phyloP scores from a whole-genome alignment of 1,140 invertebrate species.

The Macrosteles quadrilineatus region DNA sequence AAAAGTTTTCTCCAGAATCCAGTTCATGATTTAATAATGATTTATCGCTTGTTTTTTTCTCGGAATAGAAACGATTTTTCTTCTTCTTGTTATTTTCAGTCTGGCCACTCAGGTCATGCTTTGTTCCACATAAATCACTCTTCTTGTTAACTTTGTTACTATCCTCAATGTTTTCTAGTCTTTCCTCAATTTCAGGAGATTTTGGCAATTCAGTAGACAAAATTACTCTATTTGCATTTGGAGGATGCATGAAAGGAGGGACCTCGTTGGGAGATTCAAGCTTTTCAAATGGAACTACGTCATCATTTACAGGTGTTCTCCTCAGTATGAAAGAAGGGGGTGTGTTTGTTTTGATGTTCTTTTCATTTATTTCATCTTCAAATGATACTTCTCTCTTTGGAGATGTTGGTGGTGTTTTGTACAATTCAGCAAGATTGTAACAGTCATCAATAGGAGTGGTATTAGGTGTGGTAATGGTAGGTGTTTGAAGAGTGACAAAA shows the following conservation, averaged over 20 bases:
- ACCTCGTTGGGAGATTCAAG: constrained; percentile 3
- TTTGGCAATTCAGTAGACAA: background rate
- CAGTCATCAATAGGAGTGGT: background rate
- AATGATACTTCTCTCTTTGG: too few species aligned
- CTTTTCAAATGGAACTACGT: background rate
- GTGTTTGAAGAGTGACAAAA: constrained; percentile 5
- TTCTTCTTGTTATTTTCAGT: too few species aligned
- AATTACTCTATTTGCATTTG: background rate
- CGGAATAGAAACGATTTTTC: too few species aligned
- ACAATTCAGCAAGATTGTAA: too few species aligned
- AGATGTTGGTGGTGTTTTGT: too few species aligned
- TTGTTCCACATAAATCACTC: too few species aligned
- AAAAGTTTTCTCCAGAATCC: too few species aligned
- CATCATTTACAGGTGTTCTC: background rate
- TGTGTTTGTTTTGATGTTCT: background rate
- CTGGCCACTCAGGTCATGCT: too few species aligned
- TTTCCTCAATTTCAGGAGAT: background rate
- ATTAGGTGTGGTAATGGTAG: background rate
- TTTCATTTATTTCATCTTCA: background rate
- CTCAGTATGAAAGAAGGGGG: background rate
- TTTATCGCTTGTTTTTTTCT: too few species aligned
- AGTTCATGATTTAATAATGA: too few species aligned
- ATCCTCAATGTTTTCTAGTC: too few species aligned
- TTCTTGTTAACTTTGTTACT: too few species aligned
- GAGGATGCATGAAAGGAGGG: background rate